phyloP scores from a whole-genome alignment of 2,888 invertebrate genomes.

The Choreutis nemorana region DNA sequence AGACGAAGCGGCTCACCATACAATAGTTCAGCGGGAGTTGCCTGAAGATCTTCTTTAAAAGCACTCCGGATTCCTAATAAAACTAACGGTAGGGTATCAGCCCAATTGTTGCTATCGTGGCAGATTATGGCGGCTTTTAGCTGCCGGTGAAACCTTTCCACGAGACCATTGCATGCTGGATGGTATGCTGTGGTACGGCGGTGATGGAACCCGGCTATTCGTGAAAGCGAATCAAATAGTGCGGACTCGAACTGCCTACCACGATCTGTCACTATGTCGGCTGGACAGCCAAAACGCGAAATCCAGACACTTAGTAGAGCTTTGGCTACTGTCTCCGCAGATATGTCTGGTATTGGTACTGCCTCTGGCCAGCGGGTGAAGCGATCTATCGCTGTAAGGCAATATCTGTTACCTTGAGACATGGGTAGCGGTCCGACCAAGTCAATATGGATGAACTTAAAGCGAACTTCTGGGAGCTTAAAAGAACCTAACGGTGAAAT shows the following conservation, averaged over 20 bases:
- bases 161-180: conserved; percentile 24
- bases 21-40: conserved; percentile 7
- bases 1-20: conserved; percentile 12
- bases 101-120: conserved; percentile 15
- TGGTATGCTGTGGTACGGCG: conserved; percentile 4
- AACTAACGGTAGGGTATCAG: conserved; percentile 3
- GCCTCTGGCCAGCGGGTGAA: conserved; percentile 24
- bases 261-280: conserved; percentile 6
- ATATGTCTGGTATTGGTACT: conserved; percentile 3
- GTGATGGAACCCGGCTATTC: conserved; percentile 3
- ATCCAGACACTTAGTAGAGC: conserved; percentile 3
- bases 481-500: neutral
- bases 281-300: conserved; percentile 8
- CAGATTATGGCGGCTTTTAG: conserved; percentile 14
- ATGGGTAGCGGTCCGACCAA: conserved; percentile 2
- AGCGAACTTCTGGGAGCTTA: neutral
- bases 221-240: conserved; percentile 4
- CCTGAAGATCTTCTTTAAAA: conserved; percentile 2
- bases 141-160: conserved; percentile 29
- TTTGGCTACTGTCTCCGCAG: conserved; percentile 5
- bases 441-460: conserved; percentile 1
- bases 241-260: conserved; percentile 14
- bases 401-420: conserved; percentile 14
- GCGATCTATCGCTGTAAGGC: conserved; percentile 19
- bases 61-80: conserved; percentile 3